phyloP scores from a whole-genome alignment of 2,888 invertebrate genomes.

The Minunthozetes semirufus region DNA sequence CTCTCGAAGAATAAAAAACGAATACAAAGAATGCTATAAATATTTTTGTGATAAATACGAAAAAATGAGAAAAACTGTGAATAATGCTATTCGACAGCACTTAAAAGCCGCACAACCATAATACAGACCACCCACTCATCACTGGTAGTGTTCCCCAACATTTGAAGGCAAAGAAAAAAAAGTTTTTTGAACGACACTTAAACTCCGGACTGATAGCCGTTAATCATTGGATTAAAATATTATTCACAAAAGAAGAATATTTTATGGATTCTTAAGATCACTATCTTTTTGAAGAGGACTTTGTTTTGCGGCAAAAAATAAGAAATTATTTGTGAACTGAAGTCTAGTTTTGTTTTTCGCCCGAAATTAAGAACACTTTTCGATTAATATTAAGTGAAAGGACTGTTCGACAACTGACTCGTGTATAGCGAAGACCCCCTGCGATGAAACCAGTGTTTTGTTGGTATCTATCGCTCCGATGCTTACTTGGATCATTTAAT shows the following conservation, averaged over 20 bases:
- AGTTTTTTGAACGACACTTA: not conserved
- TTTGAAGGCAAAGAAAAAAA: not conserved
- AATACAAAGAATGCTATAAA: not conserved
- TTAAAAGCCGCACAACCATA: too few relatives aligned
- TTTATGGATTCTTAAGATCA: not conserved
- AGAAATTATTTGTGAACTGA: not conserved
- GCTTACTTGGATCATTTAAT: not conserved
- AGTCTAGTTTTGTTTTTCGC: too few relatives aligned
- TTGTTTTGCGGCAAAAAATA: not conserved
- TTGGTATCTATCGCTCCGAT: not conserved
- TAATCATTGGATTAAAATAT: not conserved
- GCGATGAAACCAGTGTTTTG: not conserved
- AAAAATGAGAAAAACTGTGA: not conserved
- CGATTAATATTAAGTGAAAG: slow-evolving; percentile 15
- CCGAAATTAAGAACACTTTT: not conserved
- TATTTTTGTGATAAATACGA: not conserved
- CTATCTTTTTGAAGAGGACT: not conserved
- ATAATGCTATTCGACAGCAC: not conserved
- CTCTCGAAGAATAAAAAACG: not conserved
- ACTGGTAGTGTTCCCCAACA: not conserved
- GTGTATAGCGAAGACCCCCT: not conserved
- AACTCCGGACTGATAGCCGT: not conserved
- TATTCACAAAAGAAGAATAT: not conserved
- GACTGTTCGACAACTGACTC: not conserved
- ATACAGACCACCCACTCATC: slow-evolving; percentile 6